Percentiles rank a stretch among this genome's conserved stretches.
These are phyloP conservation scores for Alligator mississippiensis DNA, from an alignment of 2,113 vertebrate genomes.

Conservation along the genomic window DNA sequence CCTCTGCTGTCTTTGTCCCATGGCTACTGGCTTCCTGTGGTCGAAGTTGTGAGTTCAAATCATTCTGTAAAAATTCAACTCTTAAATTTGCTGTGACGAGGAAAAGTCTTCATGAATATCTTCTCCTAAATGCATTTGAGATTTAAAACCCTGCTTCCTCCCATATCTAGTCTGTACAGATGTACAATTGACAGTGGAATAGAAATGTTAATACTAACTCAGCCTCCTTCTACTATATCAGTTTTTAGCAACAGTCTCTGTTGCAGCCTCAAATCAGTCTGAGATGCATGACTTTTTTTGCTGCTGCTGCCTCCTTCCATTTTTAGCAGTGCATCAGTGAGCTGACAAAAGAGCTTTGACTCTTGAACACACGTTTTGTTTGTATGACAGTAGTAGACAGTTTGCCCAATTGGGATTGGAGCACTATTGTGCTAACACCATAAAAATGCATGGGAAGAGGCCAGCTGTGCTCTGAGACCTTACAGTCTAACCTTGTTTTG, in stretches of 20 bases:
- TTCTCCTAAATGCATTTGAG: not conserved
- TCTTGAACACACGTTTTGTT: not conserved
- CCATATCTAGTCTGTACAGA: no score
- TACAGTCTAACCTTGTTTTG: not conserved
- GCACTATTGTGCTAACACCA: not conserved
- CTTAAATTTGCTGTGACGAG: not conserved
- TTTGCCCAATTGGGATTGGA: not conserved
- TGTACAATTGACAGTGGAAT: not conserved
- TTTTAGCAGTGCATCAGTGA: not conserved
- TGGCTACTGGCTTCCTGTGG: not conserved
- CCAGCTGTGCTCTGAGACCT: not conserved
- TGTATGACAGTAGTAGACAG: not conserved
- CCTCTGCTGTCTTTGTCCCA: not conserved
- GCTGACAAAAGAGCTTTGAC: slow-evolving; percentile 53
- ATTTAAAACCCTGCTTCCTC: not conserved
- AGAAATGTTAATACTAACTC: not conserved
- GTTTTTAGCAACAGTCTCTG: not conserved
- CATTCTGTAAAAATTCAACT: not conserved
- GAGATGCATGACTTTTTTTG: not conserved
- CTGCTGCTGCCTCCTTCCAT: not conserved
- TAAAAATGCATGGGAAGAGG: not conserved
- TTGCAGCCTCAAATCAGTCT: not conserved
- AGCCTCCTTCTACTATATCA: not conserved
- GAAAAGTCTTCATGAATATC: not conserved
- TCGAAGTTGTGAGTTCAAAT: not conserved